phyloP scores from a whole-genome alignment of 2,113 vertebrate species.

The Nerophis lumbriciformis region DNA sequence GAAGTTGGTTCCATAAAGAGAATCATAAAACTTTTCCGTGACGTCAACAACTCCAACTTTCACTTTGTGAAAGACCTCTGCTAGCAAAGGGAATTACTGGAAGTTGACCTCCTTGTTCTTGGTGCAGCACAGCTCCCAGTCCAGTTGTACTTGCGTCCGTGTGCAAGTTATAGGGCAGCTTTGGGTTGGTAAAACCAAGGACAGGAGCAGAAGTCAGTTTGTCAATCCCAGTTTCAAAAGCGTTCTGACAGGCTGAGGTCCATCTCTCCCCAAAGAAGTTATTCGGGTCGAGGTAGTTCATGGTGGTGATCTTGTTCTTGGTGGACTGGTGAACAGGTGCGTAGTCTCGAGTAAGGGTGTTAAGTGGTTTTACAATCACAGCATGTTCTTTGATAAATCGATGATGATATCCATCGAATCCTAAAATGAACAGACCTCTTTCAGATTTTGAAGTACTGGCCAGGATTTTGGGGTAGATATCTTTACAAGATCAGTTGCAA shows the following conservation, averaged over 20 bases:
- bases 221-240: not conserved
- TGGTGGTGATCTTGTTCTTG: too few relatives aligned
- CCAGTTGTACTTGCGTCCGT: not conserved
- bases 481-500: not conserved
- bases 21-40: not conserved
- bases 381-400: too few relatives aligned
- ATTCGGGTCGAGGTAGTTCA: too few relatives aligned
- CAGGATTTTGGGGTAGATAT: too few relatives aligned
- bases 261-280: not conserved
- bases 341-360: too few relatives aligned
- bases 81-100: not conserved
- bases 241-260: not conserved
- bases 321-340: too few relatives aligned
- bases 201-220: not conserved
- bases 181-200: not conserved
- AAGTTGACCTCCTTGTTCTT: not conserved
- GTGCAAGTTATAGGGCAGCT: not conserved
- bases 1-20: not conserved
- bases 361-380: too few relatives aligned
- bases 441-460: too few relatives aligned
- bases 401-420: too few relatives aligned
- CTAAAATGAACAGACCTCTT: too few relatives aligned
- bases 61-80: not conserved
- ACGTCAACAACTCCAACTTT: not conserved
- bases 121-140: not conserved